Evolutionary conservation across 1,140 invertebrate genomes (phyloP).

Genomic region (Nomia melanderi): DNA sequence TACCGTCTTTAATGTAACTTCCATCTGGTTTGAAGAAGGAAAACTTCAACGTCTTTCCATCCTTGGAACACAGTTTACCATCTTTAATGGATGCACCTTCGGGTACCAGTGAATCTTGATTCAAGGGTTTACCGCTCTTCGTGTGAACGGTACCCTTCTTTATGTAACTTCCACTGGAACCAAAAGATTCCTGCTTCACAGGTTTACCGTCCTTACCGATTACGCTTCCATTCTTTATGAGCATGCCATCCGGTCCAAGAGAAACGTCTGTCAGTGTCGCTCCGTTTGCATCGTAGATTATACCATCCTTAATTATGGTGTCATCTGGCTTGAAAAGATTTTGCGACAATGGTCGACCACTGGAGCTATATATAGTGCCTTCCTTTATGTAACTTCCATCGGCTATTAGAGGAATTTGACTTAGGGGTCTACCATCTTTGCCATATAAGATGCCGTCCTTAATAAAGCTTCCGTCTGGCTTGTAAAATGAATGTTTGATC

Average conservation of each 20-base stretch:
- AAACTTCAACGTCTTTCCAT: constrained; percentile 74
- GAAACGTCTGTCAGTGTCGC: constrained; percentile 63
- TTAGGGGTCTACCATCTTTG: constrained; percentile 70
- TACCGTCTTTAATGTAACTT: constrained; percentile 75
- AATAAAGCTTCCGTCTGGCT: constrained; percentile 75
- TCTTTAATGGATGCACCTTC: constrained; percentile 75
- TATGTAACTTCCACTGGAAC: constrained; percentile 73
- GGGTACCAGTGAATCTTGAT: constrained; percentile 75
- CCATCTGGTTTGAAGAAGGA: constrained; percentile 76
- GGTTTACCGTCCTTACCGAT: constrained; percentile 75
- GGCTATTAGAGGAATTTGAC: constrained; percentile 74
- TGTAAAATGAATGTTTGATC: constrained; percentile 76
- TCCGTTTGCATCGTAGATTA: constrained; percentile 66
- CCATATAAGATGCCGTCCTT: constrained; percentile 75
- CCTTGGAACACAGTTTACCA: constrained; percentile 72
- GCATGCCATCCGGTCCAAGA: constrained; percentile 69
- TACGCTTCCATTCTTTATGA: constrained; percentile 73
- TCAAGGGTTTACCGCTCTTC: constrained; percentile 75
- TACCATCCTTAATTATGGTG: constrained; percentile 74
- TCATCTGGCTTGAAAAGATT: constrained; percentile 74
- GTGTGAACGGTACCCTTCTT: constrained; percentile 73
- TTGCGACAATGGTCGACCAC: constrained; percentile 70
- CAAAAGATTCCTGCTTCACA: constrained; percentile 74
- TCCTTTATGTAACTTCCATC: constrained; percentile 73
- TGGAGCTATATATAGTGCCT: constrained; percentile 71